Evolutionary conservation across 2,797 vertebrate genomes (phyloP).

Genomic region (Malacoraja senta): DNA sequence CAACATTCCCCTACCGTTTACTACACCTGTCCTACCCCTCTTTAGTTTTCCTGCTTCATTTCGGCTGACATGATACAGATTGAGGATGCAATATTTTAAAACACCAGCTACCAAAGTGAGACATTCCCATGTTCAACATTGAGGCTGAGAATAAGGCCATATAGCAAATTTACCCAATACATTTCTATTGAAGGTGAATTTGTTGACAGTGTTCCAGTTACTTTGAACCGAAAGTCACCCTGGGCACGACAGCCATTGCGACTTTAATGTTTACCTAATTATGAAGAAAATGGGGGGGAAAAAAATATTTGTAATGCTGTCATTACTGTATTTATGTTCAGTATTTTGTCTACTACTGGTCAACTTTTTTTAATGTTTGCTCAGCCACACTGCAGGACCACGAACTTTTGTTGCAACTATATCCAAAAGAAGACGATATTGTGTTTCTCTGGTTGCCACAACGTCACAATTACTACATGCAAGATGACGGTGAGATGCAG

Average conservation of each 20-base stretch:
- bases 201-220: slow-evolving; percentile 36
- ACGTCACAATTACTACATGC: slow-evolving; percentile 45
- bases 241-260: neutral
- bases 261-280: neutral
- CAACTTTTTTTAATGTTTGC: slow-evolving; percentile 41
- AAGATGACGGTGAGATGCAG: slow-evolving; percentile 41
- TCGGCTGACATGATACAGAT: neutral
- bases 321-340: neutral
- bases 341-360: neutral
- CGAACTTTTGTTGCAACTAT: slow-evolving; percentile 56
- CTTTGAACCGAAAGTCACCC: slow-evolving; percentile 41
- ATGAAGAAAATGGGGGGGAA: neutral
- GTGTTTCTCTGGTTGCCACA: slow-evolving; percentile 62
- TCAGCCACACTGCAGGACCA: slow-evolving; percentile 49
- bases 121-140: neutral
- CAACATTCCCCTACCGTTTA: too few species aligned
- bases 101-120: neutral
- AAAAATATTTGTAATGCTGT: neutral
- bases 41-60: neutral
- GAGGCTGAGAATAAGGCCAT: neutral
- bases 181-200: neutral
- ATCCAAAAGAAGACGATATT: slow-evolving; percentile 73
- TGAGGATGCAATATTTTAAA: neutral
- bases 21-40: too few species aligned
- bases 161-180: neutral